phyloP scores from a whole-genome alignment of 2,888 invertebrate genomes.

The Caenorhabditis sp. region DNA sequence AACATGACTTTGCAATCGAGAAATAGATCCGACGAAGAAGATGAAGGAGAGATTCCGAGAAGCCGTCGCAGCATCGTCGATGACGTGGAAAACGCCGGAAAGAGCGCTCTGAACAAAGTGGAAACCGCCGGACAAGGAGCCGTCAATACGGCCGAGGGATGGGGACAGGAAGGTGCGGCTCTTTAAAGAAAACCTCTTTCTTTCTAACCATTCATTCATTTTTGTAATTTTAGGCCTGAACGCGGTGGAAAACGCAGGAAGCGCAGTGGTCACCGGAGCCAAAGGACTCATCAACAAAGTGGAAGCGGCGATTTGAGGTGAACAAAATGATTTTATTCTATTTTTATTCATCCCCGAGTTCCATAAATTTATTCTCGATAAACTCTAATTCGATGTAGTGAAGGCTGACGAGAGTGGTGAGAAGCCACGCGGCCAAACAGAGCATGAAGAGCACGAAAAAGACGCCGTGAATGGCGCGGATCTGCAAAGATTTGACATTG shows the following conservation, averaged over 20 bases:
- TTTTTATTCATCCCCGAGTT: too few relatives aligned
- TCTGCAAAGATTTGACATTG: too few relatives aligned
- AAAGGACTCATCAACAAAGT: neutral
- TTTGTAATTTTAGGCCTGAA: neutral
- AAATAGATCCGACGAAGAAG: neutral
- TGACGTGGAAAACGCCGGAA: neutral
- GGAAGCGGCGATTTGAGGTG: neutral
- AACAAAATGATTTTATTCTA: too few relatives aligned
- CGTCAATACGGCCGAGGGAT: neutral
- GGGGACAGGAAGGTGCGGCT: neutral
- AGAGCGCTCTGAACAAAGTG: neutral
- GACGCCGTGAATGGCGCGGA: too few relatives aligned
- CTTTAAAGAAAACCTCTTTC: too few relatives aligned
- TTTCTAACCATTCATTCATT: neutral
- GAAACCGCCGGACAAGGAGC: neutral
- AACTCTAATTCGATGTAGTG: too few relatives aligned
- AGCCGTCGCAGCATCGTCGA: constrained; percentile 1
- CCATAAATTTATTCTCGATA: too few relatives aligned
- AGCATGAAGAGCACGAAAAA: too few relatives aligned
- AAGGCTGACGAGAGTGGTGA: too few relatives aligned
- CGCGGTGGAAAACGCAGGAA: neutral
- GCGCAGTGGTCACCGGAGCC: neutral
- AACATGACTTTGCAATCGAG: neutral
- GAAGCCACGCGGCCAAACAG: too few relatives aligned
- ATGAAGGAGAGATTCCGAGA: neutral